Evolutionary conservation across 2,888 invertebrate species (phyloP).

Genomic region (Philereme vetulata): DNA sequence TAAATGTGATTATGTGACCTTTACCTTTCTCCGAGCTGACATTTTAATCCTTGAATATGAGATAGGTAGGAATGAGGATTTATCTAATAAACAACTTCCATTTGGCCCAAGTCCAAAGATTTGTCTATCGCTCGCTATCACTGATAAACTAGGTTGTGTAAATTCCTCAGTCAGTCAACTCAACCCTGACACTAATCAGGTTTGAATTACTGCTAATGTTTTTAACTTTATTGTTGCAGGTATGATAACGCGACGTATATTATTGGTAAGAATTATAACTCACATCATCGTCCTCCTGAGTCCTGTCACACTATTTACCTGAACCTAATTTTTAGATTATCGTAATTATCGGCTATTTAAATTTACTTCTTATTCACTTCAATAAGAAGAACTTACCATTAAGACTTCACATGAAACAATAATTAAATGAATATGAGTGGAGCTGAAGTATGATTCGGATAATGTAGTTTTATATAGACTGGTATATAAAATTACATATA

Average conservation of each 20-base stretch:
- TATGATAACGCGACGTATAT: slow-evolving; percentile 28
- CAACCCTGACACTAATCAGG: slow-evolving; percentile 48
- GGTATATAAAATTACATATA: neutral
- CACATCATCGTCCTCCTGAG: neutral
- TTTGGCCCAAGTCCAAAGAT: slow-evolving; percentile 34
- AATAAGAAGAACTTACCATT: too few species aligned
- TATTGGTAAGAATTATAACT: slow-evolving; percentile 13
- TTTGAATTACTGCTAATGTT: slow-evolving; percentile 33
- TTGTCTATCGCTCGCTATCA: slow-evolving; percentile 47
- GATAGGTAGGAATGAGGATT: slow-evolving; percentile 11
- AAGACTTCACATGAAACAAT: too few species aligned
- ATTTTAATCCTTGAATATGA: slow-evolving; percentile 27
- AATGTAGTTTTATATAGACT: neutral
- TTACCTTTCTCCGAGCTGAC: slow-evolving; percentile 2
- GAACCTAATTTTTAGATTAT: too few species aligned
- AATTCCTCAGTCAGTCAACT: slow-evolving; percentile 31
- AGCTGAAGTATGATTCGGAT: too few species aligned
- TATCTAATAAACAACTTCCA: slow-evolving; percentile 17
- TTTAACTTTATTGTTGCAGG: slow-evolving; percentile 50
- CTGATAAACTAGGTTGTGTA: slow-evolving; percentile 42
- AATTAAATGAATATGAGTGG: too few species aligned
- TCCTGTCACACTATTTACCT: neutral
- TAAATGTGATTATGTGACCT: neutral
- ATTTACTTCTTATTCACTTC: too few species aligned
- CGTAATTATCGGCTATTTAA: too few species aligned